Evolutionary conservation across 2,888 invertebrate species (phyloP), one percentile per base, ranked within the genome.

Genomic region (Sicus ferrugineus): DNA sequence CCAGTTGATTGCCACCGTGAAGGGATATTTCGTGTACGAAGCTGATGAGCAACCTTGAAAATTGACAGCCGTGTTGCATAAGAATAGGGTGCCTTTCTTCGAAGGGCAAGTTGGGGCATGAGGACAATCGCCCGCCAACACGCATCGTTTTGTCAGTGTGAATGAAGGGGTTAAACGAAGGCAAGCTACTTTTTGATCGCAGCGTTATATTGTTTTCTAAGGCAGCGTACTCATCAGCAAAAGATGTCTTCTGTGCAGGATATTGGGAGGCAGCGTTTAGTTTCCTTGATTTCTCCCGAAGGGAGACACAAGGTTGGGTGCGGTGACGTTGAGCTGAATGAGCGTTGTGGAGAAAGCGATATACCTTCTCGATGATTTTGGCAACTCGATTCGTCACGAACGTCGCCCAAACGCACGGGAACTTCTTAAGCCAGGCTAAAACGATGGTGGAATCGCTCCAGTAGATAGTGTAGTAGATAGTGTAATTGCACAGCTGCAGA

Each of bases 161-260:
- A 6, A 30, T 72, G 68, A 21, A 70, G n/a, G 48, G 30, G 66
- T 42, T 38, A 52, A 19, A 3, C n/a, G 38, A 31, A 19, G 21
- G 38, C 5, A 21, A 23, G 21, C 19, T 3, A 1, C 34, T 34
- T 59, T 59, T 21, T 11, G 26, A 6, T 21, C 16, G 56, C 19
- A 68, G 66, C 46, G 56, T 63, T 16, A 34, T 64, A 16, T 58
- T 70, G 3, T 31, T 65, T 54, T 58, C 54, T 1, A 46, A n/a
- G 5, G 46, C 46, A 1, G 11, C 5, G 2, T 46, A 46, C n/a
- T 46, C 46, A n/a, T 46, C 50, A 72, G 30, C 54, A 26, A 11
- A 54, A 54, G 23, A 54, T 34, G 2, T 7, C 11, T 28, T 30
- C n/a, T 58, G 9, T 30, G 42, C 28, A 5, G 46, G n/a, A 5